A percentile compares a stretch with the other conserved stretches of the same genome.
Evolutionary conservation across 2,797 vertebrate species (phyloP).

Genomic region (Malurus leucopterus): DNA sequence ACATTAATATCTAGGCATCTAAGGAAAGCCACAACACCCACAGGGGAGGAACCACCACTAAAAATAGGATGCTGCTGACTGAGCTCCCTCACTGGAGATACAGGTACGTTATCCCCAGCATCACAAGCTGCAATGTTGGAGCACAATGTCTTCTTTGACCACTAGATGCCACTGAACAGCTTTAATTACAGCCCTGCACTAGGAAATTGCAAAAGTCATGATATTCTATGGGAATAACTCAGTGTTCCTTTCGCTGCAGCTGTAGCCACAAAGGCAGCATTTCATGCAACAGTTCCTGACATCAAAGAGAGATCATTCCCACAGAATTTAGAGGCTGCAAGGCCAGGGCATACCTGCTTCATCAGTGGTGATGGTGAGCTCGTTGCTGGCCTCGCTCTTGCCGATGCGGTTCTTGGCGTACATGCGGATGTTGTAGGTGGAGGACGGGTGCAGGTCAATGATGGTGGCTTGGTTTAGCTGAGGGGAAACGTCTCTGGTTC

Average conservation of each 20-base stretch:
- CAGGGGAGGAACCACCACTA: neutral
- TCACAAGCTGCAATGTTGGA: neutral
- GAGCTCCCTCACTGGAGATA: neutral
- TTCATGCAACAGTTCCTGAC: neutral
- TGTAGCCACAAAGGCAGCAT: neutral
- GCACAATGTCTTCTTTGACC: slow-evolving; percentile 13
- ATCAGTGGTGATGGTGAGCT: slow-evolving; percentile 96
- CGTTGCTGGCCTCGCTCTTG: slow-evolving; percentile 97
- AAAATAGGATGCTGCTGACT: neutral
- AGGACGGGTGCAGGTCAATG: slow-evolving; percentile 96
- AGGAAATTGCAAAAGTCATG: neutral
- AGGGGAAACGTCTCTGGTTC: slow-evolving; percentile 97
- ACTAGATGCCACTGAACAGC: slow-evolving; percentile 47
- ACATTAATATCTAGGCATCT: neutral
- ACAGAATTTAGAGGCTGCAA: neutral
- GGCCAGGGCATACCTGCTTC: slow-evolving; percentile 86
- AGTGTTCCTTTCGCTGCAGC: neutral
- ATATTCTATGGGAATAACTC: neutral
- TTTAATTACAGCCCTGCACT: neutral
- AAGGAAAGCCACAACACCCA: neutral
- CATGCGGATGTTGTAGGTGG: slow-evolving; percentile 98
- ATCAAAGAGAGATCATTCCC: neutral
- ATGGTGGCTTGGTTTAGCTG: slow-evolving; percentile 98
- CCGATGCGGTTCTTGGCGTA: slow-evolving; percentile 97
- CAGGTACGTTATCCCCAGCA: neutral